These are phyloP conservation scores for Homarus gammarus DNA, from an alignment of 2,888 invertebrate genomes.

Conservation along the genomic window DNA sequence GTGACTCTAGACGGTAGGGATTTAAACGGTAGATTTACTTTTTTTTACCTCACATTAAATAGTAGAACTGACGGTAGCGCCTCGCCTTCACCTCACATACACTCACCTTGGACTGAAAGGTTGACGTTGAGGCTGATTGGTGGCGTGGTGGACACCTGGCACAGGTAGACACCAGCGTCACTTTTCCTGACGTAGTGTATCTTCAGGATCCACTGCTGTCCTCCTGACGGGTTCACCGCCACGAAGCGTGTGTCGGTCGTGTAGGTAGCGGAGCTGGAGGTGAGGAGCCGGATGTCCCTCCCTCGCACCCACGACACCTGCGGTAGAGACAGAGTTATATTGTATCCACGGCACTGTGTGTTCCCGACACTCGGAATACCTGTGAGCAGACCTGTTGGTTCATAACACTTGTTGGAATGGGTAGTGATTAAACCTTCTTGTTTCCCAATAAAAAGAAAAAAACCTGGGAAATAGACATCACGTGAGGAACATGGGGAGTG, in stretches of 20 bases:
- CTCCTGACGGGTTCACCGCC: constrained; percentile 43
- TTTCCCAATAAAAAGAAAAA: too few species aligned
- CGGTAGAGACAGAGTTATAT: neutral
- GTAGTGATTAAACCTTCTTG: too few species aligned
- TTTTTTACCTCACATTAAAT: neutral
- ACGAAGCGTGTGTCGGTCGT: constrained; percentile 71
- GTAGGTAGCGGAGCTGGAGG: constrained; percentile 63
- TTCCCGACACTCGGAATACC: too few species aligned
- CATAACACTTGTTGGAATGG: neutral
- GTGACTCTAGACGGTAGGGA: too few species aligned
- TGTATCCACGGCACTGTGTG: too few species aligned
- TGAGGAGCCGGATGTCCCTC: constrained; percentile 69
- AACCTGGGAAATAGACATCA: too few species aligned
- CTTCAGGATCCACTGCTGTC: constrained; percentile 71
- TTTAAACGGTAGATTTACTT: neutral
- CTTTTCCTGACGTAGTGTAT: constrained; percentile 67
- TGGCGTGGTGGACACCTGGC: constrained; percentile 71
- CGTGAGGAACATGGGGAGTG: too few species aligned
- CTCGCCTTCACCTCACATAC: neutral
- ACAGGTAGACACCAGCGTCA: constrained; percentile 67
- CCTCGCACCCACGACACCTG: constrained; percentile 74
- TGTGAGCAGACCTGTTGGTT: neutral
- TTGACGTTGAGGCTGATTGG: constrained; percentile 63
- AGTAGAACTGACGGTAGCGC: too few species aligned
- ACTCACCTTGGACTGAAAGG: constrained; percentile 64